phyloP scores from a whole-genome alignment of 2,888 invertebrate genomes.

The Yponomeuta plumbellus region DNA sequence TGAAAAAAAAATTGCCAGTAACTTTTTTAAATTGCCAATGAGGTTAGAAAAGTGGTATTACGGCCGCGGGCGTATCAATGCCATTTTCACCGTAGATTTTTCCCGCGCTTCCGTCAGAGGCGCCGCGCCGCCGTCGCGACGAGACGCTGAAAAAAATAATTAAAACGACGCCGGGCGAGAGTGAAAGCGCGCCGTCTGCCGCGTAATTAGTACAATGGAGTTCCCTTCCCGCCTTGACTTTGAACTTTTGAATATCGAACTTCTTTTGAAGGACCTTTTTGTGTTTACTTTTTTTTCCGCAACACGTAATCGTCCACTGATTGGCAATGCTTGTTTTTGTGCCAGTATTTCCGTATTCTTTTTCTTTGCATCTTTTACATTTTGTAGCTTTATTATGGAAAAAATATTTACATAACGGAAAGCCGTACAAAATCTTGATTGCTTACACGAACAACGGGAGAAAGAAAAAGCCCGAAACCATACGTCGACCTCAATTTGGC shows the following conservation, averaged over 20 bases:
- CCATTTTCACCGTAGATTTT: conserved; percentile 46
- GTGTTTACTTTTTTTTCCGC: conserved; percentile 19
- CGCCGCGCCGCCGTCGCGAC: conserved; percentile 48
- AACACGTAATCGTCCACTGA: background rate
- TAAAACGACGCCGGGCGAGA: conserved; percentile 73
- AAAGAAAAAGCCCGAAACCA: conserved; percentile 38
- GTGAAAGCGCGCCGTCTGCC: conserved; percentile 75
- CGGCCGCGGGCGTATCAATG: background rate
- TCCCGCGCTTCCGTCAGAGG: conserved; percentile 71
- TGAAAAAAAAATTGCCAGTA: too few relatives aligned
- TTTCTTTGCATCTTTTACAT: background rate
- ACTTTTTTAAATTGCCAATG: too few relatives aligned
- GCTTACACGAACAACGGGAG: background rate
- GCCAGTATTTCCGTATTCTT: background rate
- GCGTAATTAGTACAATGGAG: conserved; percentile 76
- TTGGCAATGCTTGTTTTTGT: background rate
- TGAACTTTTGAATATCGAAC: conserved; percentile 66
- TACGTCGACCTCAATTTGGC: conserved; percentile 48
- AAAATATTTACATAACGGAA: background rate
- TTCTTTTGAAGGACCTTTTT: conserved; percentile 16
- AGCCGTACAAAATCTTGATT: background rate
- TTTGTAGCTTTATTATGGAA: background rate
- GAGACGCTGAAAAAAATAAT: conserved; percentile 75
- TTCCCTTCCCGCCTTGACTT: conserved; percentile 69
- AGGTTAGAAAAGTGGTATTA: background rate